Evolutionary conservation across 2,113 vertebrate genomes (phyloP).

Genomic region (Myotis davidii): DNA sequence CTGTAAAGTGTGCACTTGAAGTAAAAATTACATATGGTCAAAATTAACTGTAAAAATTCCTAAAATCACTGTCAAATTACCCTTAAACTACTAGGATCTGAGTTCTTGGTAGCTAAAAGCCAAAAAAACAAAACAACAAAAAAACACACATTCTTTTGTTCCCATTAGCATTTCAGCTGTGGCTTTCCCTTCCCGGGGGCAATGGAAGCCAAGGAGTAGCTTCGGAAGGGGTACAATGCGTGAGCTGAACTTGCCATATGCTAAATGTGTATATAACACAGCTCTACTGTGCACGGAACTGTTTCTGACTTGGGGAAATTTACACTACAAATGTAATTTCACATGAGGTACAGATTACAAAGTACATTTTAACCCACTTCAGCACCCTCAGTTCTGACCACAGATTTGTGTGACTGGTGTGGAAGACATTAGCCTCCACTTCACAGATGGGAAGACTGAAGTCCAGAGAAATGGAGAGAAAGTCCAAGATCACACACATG

Average conservation of each 20-base stretch:
- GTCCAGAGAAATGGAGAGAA: not conserved
- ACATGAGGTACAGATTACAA: slow-evolving; percentile 29
- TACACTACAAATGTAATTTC: slow-evolving; percentile 2
- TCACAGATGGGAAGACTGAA: not conserved
- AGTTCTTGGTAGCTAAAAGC: not conserved
- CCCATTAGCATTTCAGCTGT: not conserved
- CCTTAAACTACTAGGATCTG: not conserved
- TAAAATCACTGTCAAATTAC: slow-evolving; percentile 43
- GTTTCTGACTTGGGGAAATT: not conserved
- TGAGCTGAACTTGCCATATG: not conserved
- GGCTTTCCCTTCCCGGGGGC: not conserved
- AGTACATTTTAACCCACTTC: slow-evolving; percentile 9
- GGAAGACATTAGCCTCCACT: not conserved
- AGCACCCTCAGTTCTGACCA: not conserved
- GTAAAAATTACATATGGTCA: slow-evolving; percentile 35
- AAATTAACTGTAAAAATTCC: slow-evolving; percentile 40
- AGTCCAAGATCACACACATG: not conserved
- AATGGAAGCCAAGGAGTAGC: not conserved
- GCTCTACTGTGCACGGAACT: not conserved
- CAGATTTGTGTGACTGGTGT: not conserved
- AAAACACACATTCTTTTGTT: not conserved
- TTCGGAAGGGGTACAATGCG: not conserved
- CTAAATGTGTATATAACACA: not conserved
- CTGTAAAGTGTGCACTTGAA: slow-evolving; percentile 7
- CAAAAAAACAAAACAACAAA: not conserved